Conservation (phyloP, 2,888 invertebrate species). For the Cosmia pyralina region DNA sequence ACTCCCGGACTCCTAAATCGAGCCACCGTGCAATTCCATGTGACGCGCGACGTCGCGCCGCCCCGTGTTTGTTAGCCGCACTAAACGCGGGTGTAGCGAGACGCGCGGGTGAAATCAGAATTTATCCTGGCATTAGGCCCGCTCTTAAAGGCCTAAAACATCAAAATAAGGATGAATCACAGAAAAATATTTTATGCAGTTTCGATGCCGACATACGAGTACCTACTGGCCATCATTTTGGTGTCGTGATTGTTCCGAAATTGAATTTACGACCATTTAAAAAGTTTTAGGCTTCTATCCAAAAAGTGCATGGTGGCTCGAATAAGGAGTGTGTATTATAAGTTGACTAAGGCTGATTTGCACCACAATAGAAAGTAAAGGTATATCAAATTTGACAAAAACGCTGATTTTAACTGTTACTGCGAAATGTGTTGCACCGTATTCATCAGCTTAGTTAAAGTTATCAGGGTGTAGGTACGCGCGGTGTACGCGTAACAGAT, state of each 20-base stretch:
- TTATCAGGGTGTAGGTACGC: too few relatives aligned
- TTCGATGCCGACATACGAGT: background rate
- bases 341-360: background rate
- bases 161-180: background rate
- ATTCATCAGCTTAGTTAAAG: too few relatives aligned
- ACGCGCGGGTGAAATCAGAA: too few relatives aligned
- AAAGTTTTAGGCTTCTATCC: background rate
- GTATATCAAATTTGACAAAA: too few relatives aligned
- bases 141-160: background rate
- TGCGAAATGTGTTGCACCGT: too few relatives aligned
- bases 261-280: background rate
- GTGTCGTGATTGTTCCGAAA: background rate
- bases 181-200: background rate
- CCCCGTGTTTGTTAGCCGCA: too few relatives aligned
- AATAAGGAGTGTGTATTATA: background rate
- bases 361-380: too few relatives aligned
- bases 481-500: too few relatives aligned
- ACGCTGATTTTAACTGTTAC: too few relatives aligned
- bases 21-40: background rate
- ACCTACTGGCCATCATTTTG: background rate
- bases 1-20: background rate
- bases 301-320: background rate
- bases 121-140: too few relatives aligned
- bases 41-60: too few relatives aligned
- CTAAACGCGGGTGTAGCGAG: too few relatives aligned